phyloP scores from a whole-genome alignment of 2,113 vertebrate genomes.

The Pteropus alecto region DNA sequence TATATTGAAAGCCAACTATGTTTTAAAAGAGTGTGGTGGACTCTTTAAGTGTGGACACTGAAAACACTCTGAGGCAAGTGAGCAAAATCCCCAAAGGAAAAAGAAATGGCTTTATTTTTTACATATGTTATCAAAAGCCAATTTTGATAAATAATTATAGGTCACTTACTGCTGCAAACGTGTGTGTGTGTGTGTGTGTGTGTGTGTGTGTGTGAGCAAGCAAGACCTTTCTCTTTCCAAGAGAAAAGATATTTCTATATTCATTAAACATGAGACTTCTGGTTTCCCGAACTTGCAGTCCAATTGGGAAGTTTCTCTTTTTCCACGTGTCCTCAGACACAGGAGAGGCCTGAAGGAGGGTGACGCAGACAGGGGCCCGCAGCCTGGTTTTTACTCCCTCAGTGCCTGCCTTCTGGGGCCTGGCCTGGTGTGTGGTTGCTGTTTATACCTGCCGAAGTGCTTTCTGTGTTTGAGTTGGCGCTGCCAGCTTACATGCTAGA shows the following conservation, averaged over 20 bases:
- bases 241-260: conserved; percentile 29
- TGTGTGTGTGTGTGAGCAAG: background rate
- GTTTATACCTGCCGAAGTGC: conserved; percentile 71
- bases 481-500: conserved; percentile 30
- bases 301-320: background rate
- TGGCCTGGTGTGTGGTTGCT: conserved; percentile 68
- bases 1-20: background rate
- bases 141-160: background rate
- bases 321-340: background rate
- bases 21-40: background rate
- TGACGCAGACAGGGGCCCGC: conserved; percentile 9
- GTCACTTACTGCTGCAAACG: background rate
- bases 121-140: background rate
- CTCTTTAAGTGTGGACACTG: background rate
- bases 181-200: conserved; percentile 15
- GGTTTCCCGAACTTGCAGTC: background rate
- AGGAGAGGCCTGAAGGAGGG: conserved; percentile 1
- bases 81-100: background rate
- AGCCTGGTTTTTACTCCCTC: background rate
- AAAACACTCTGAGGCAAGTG: background rate
- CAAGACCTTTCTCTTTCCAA: conserved; percentile 52
- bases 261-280: background rate
- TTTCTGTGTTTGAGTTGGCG: conserved; percentile 72
- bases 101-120: background rate
- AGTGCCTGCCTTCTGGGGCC: conserved; percentile 33